phyloP scores from a whole-genome alignment of 2,888 invertebrate genomes.

The Pachliopta kotzebuea region DNA sequence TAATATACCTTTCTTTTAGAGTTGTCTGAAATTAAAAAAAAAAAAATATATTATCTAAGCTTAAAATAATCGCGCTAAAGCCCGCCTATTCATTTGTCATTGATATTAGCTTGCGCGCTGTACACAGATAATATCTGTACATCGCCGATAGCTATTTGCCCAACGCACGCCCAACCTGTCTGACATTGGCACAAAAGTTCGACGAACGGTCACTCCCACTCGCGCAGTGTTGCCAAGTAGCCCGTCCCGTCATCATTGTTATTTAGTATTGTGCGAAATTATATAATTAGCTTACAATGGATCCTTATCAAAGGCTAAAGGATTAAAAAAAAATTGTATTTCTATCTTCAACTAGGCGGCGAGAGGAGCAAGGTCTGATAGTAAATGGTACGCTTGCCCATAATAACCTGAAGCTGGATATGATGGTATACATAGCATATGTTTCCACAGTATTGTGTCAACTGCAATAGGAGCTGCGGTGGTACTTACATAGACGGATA shows the following conservation, averaged over 20 bases:
- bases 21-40: not conserved
- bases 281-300: not conserved
- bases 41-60: slow-evolving; percentile 8
- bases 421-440: too few relatives aligned
- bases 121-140: slow-evolving; percentile 11
- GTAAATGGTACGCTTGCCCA: too few relatives aligned
- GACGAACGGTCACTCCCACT: slow-evolving; percentile 33
- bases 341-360: too few relatives aligned
- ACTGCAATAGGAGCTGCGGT: too few relatives aligned
- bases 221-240: slow-evolving; percentile 12
- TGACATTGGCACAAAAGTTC: slow-evolving; percentile 47
- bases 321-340: too few relatives aligned
- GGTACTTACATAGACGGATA: too few relatives aligned
- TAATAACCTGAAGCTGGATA: too few relatives aligned
- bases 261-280: not conserved
- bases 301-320: not conserved
- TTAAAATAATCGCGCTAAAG: not conserved
- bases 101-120: slow-evolving; percentile 18
- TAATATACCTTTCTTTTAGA: too few relatives aligned
- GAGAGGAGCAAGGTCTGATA: too few relatives aligned
- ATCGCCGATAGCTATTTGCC: slow-evolving; percentile 20
- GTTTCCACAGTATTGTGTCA: too few relatives aligned
- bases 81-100: slow-evolving; percentile 12
- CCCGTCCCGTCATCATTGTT: not conserved
- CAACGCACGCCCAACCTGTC: slow-evolving; percentile 37